Conservation (phyloP, 2,797 vertebrate species). For the Malacoctenus gilli region DNA sequence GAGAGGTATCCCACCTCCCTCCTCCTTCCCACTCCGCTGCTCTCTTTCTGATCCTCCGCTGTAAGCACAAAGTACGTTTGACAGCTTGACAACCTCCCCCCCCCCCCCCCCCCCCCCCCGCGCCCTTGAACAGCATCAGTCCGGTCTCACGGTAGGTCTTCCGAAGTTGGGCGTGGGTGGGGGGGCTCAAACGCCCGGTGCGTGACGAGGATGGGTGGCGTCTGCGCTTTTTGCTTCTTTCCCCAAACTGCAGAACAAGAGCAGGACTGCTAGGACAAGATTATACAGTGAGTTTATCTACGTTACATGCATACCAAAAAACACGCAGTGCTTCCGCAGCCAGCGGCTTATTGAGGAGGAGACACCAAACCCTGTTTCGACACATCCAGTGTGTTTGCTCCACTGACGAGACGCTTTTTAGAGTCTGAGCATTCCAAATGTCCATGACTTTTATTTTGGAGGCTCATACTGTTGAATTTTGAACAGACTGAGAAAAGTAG, state of each 20-base stretch:
- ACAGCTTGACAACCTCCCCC: not conserved
- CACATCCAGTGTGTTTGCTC: not conserved
- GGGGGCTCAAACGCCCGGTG: not conserved
- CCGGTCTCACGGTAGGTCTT: not conserved
- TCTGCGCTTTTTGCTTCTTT: not conserved
- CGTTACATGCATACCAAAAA: no score
- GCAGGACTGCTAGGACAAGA: not conserved
- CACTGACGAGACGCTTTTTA: no score
- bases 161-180: conserved; percentile 1
- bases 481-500: no score
- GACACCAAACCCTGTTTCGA: not conserved
- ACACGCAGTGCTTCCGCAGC: not conserved
- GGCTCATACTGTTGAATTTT: no score
- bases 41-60: conserved; percentile 8
- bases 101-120: not conserved
- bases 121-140: not conserved
- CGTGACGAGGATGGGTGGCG: not conserved
- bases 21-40: not conserved
- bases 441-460: no score
- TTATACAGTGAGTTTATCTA: not conserved
- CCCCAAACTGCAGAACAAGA: not conserved
- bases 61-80: not conserved
- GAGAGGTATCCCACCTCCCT: conserved; percentile 15
- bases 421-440: no score
- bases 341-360: not conserved